Evolutionary conservation across 2,113 vertebrate genomes (phyloP).

Genomic region (Thalassoma bifasciatum): DNA sequence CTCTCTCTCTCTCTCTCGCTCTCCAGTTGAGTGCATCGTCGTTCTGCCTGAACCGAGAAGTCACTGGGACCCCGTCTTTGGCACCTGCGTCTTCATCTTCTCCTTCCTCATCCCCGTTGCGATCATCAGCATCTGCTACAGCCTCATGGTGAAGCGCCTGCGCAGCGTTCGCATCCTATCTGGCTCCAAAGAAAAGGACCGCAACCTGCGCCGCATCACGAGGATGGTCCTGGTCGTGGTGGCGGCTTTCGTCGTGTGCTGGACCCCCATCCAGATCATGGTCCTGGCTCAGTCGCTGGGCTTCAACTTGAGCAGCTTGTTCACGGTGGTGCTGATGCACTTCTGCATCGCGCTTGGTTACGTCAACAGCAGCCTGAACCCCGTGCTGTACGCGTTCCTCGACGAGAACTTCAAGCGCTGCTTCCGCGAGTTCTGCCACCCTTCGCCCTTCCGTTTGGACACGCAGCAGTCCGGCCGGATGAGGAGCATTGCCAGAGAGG

Average conservation of each 20-base stretch:
- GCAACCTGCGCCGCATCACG: constrained; percentile 95
- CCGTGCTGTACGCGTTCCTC: constrained; percentile 95
- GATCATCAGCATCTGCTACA: constrained; percentile 97
- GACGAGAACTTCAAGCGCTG: constrained; percentile 99
- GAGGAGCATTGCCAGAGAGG: constrained; percentile 93
- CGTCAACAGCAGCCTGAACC: constrained; percentile 97
- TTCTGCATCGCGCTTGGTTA: constrained; percentile 97
- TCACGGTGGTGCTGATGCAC: constrained; percentile 90
- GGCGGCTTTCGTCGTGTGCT: constrained; percentile 95
- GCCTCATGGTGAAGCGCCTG: constrained; percentile 94
- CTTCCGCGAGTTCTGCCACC: constrained; percentile 96
- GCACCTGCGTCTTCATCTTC: constrained; percentile 94
- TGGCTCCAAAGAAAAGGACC: constrained; percentile 96
- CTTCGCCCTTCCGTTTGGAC: constrained; percentile 87
- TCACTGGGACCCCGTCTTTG: constrained; percentile 95
- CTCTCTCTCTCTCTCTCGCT: background rate
- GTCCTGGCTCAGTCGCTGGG: constrained; percentile 93
- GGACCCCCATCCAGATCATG: constrained; percentile 97
- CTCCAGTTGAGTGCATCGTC: constrained; percentile 95
- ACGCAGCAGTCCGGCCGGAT: constrained; percentile 92
- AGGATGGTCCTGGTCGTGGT: constrained; percentile 97
- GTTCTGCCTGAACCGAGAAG: constrained; percentile 88
- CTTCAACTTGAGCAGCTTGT: constrained; percentile 89
- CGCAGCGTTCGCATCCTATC: constrained; percentile 94
- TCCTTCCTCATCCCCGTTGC: constrained; percentile 96